Base-by-base conservation (phyloP, 2,888 invertebrate species). In the Hedya salicella region DNA sequence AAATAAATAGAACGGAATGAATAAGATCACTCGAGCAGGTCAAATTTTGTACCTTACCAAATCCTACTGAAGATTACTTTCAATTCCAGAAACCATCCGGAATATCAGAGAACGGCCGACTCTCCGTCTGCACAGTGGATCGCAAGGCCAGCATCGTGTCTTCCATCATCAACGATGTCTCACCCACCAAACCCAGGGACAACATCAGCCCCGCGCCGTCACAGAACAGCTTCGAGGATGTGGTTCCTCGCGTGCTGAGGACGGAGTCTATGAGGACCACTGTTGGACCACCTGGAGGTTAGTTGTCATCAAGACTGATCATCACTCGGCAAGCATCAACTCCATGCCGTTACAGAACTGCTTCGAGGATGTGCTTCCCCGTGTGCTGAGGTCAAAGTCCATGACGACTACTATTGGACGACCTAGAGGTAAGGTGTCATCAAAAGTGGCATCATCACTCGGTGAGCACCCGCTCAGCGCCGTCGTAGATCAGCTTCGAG, bases 71-170 rank as follows among this genome's bases (percentile, higher is more conserved):
- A 13, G 36, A 11, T 16, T 14, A 52, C 19, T 3, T 17, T 19
- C n/a, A 49, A 57, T 68, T 53, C 3, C 83, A 92, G 91, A 91
- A 87, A 80, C 80, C 82, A 9, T 40, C 69, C n/a, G 83, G 81
- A 0, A 64, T 81, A 44, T 86, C 87, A 1, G 92, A 92, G 70
- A 91, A 91, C 57, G 92, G 91, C 1, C 89, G 92, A 0, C 83
- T 92, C 0, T 92, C 92, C 2, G 91, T 92, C 0, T 88, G 87
- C 69, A 88, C 89, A 1, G 86, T 88, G 0, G 93, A 93, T 62
- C 81, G 92, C 0, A 93, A 93, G 70, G 89, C 87, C 13, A 91
- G 91, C 72, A 88, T 92, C 17, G 93, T 92, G 1, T 93, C 93
- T 0, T 89, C 91, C 0, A 74, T 92, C 44, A 88, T 82, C 74